Conservation (phyloP, 1,140 invertebrate genomes). For the Venturia canescens region DNA sequence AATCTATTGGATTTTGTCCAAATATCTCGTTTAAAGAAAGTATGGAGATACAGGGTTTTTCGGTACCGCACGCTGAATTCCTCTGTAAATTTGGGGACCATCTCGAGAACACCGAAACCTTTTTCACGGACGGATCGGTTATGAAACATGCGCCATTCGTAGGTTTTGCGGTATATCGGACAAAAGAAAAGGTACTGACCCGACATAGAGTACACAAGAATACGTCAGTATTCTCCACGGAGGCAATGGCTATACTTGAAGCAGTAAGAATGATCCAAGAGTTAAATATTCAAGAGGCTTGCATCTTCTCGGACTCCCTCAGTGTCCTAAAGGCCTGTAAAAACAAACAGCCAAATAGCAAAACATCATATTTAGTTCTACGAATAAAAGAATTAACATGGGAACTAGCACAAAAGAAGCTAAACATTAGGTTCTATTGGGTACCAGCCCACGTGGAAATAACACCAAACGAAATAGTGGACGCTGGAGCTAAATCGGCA, state of each 20-base stretch:
- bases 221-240: not conserved
- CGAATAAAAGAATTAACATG: not conserved
- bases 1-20: too few relatives aligned
- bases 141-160: not conserved
- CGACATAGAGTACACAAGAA: not conserved
- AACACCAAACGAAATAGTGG: not conserved
- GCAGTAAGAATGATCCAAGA: not conserved
- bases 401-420: too few relatives aligned
- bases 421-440: not conserved
- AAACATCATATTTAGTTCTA: not conserved
- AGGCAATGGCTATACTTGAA: constrained; percentile 5
- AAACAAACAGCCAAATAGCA: not conserved
- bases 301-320: not conserved
- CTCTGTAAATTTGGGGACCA: not conserved
- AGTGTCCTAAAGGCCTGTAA: not conserved
- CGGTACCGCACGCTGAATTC: not conserved
- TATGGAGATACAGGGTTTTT: not conserved
- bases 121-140: not conserved
- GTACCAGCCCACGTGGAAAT: constrained; percentile 11
- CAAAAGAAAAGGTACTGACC: not conserved
- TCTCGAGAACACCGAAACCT: not conserved
- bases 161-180: not conserved
- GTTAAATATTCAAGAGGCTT: not conserved
- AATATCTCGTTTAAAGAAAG: not conserved
- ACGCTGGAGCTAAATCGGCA: not conserved